Base-by-base conservation (phyloP, 2,113 vertebrate species). In the Morone chrysops region DNA sequence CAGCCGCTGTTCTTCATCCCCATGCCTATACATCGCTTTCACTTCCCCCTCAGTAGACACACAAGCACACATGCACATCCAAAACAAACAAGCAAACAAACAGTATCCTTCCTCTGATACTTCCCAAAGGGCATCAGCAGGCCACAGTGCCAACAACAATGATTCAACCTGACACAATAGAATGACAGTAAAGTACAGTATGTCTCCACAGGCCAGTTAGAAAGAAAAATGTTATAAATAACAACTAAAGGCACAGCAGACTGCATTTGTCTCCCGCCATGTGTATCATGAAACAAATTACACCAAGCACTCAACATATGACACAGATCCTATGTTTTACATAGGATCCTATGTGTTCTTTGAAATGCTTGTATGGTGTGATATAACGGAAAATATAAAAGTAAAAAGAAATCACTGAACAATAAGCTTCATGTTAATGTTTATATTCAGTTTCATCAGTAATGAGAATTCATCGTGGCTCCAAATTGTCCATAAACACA, bases 1-100 rank as follows among this genome's bases (percentile, higher is more conserved):
- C 78, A 85, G 62, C 66, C 66, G 5, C 73, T 78, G 31, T 45
- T 75, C 70, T 51, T 59, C 81, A 79, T 57, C 70, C 66, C 66
- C 67, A 56, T 70, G 73, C 69, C 71, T 53, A 69, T 81, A 68
- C 80, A 50, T 73, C 22, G 25, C 80, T 72, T 72, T 74, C 60
- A 9, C 70, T 59, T 74, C 70, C 82, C 56, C 85, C 47, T 72
- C 82, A 54, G 51, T 65, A 60, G 70, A 74, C 89, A 80, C 87
- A 87, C 75, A 80, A 69, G 50, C 82, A 72, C 60, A 82, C 88
- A 80, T 56, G 38, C 82, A 87, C 86, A 82, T 82, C 70, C 78
- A 90, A 91, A 89, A 87, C 87, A 93, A 86, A 92, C 90, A 90
- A 89, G 84, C 79, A 87, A 89, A 89, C 92, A 90, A 87, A 89